A percentile compares a stretch with the other conserved stretches of the same genome.
phyloP scores from a whole-genome alignment of 1,140 invertebrate species.

The Pseudoatta argentina region DNA sequence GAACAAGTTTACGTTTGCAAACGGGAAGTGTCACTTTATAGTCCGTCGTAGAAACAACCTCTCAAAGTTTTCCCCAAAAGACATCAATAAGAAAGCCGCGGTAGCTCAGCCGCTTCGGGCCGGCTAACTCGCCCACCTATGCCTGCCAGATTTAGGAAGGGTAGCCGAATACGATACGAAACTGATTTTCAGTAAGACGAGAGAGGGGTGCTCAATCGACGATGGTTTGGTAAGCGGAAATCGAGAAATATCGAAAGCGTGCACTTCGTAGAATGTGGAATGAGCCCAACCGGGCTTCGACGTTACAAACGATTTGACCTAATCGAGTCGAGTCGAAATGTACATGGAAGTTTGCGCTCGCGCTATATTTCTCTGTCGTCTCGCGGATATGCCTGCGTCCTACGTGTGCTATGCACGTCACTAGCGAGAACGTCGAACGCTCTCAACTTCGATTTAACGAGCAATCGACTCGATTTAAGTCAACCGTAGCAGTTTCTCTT shows the following conservation, averaged over 20 bases:
- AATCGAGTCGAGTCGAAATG: constrained; percentile 83
- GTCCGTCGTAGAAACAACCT: constrained; percentile 70
- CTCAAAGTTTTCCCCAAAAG: constrained; percentile 73
- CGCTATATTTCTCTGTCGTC: constrained; percentile 65
- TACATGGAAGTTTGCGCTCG: constrained; percentile 72
- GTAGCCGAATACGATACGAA: constrained; percentile 31
- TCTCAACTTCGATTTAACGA: constrained; percentile 47
- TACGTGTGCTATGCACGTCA: not conserved
- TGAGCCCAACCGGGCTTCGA: constrained; percentile 72
- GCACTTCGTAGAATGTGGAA: constrained; percentile 83
- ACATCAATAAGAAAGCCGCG: constrained; percentile 73
- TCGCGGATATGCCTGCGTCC: constrained; percentile 42
- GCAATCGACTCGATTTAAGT: constrained; percentile 20
- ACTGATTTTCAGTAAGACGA: constrained; percentile 47
- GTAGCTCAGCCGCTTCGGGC: not conserved
- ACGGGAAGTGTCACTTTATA: constrained; percentile 80
- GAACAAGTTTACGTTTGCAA: constrained; percentile 74
- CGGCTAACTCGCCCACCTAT: constrained; percentile 3
- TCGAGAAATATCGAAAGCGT: constrained; percentile 80
- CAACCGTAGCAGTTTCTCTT: not conserved
- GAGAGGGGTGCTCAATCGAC: constrained; percentile 59
- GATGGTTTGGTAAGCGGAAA: constrained; percentile 65
- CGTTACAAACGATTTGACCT: constrained; percentile 77
- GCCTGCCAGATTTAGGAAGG: constrained; percentile 47
- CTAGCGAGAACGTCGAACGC: constrained; percentile 48